phyloP scores from a whole-genome alignment of 2,888 invertebrate genomes.

The Hipparchia semele region DNA sequence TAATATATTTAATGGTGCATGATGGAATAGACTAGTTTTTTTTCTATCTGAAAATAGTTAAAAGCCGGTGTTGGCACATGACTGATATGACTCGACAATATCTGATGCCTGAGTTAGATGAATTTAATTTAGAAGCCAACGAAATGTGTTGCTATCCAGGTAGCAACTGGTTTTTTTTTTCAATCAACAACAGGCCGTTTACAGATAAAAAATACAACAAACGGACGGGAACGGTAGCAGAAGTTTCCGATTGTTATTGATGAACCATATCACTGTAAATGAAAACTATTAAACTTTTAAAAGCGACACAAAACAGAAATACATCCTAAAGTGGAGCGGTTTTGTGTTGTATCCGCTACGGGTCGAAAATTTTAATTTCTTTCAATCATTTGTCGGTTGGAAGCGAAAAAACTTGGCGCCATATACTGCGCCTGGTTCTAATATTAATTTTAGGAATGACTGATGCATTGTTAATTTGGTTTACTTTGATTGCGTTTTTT shows the following conservation, averaged over 20 bases:
- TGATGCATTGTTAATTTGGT: conserved; percentile 41
- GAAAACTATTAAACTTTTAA: conserved; percentile 53
- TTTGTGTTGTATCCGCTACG: conserved; percentile 53
- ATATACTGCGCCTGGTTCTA: conserved; percentile 40
- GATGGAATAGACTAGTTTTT: conserved; percentile 68
- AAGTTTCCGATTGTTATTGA: conserved; percentile 66
- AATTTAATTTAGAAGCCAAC: conserved; percentile 75
- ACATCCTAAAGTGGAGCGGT: conserved; percentile 56
- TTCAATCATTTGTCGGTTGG: conserved; percentile 30
- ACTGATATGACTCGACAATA: conserved; percentile 73
- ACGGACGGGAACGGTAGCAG: conserved; percentile 73
- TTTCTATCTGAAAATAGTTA: conserved; percentile 54
- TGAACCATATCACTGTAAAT: conserved; percentile 70
- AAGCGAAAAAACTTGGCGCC: conserved; percentile 61
- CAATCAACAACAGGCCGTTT: conserved; percentile 52
- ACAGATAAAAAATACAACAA: conserved; percentile 52
- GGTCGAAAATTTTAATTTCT: conserved; percentile 51
- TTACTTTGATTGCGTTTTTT: conserved; percentile 26
- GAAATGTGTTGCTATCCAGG: conserved; percentile 63
- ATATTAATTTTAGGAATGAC: conserved; percentile 44
- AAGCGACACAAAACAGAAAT: conserved; percentile 53
- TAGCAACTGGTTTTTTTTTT: conserved; percentile 60
- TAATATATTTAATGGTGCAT: conserved; percentile 63
- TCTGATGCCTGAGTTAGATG: conserved; percentile 64
- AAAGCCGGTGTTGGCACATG: conserved; percentile 69